Conservation (phyloP, 2,113 vertebrate species). For the Semicossyphus pulcher region DNA sequence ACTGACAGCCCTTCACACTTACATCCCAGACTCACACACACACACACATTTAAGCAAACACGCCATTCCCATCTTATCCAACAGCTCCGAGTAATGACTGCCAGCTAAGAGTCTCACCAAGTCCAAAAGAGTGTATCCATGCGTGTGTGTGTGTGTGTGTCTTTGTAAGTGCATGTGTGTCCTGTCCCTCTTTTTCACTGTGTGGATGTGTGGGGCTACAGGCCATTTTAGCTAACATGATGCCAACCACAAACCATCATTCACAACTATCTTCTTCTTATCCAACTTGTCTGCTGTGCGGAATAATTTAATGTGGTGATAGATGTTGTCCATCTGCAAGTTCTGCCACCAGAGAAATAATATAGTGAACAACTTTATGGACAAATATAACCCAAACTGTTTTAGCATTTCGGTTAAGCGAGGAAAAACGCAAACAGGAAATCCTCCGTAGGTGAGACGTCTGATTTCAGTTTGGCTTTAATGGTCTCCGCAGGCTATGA, state of each 20-base stretch:
- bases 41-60: neutral
- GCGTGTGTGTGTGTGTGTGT: constrained; percentile 19
- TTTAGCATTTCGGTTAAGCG: no score
- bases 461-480: no score
- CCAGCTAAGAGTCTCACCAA: constrained; percentile 45
- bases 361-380: no score
- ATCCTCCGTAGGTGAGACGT: no score
- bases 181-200: neutral
- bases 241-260: constrained; percentile 14
- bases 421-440: no score
- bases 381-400: no score
- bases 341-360: no score
- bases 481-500: no score
- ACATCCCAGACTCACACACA: constrained; percentile 27
- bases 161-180: neutral
- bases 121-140: neutral
- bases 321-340: no score
- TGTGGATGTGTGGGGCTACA: constrained; percentile 5
- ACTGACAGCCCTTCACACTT: constrained; percentile 73
- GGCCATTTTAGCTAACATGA: no score
- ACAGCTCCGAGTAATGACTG: constrained; percentile 48
- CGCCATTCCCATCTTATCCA: constrained; percentile 14
- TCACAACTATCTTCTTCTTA: neutral
- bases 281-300: constrained; percentile 9
- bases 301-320: no score